Evolutionary conservation across 2,113 vertebrate species (phyloP), one percentile per base, ranked within the genome.

Genomic region (Nymphicus hollandicus): DNA sequence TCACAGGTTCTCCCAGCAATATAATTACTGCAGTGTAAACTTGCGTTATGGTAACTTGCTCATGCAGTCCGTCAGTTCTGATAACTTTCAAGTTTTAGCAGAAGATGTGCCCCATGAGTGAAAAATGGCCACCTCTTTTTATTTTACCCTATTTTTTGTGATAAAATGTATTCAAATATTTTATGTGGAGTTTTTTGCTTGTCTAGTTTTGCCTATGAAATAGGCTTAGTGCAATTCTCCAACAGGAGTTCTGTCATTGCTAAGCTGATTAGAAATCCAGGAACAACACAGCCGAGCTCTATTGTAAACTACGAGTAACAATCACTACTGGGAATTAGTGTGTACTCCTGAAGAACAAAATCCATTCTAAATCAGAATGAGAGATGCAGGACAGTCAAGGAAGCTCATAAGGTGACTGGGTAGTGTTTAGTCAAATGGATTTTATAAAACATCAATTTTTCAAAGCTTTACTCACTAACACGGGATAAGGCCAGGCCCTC

Each of bases 221-320:
- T 39, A 78, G 76, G 33, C 35, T 83, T 74, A 81, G 29, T 74
- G 47, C 10, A 81, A 65, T 93, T 91, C 86, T 95, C 69, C 6
- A 5, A 56, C 93, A 94, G 73, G 44, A 94, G 31, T 84, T 94
- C 39, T 90, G 24, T 83, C 86, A 81, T 68, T 86, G 69, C 76
- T 96, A 94, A 95, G 55, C 47, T 93, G 92, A 93, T 96, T 90
- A 92, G 95, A 94, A 93, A 91, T 74, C 87, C 82, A 86, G 69
- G 76, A 92, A 61, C 60, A 95, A 78, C 55, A 93, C 82, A 81
- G 86, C 80, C 90, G 90, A 95, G 61, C 60, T 88, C 44, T 60
- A 71, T 56, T 95, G 84, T 27, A 91, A 86, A 44, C 60, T 93
- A 96, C 86, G 80, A 92, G 82, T 71, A 92, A 93, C 91, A 93